Base-by-base conservation (phyloP, 1,140 invertebrate genomes). In the Drosophila quadrilineata region DNA sequence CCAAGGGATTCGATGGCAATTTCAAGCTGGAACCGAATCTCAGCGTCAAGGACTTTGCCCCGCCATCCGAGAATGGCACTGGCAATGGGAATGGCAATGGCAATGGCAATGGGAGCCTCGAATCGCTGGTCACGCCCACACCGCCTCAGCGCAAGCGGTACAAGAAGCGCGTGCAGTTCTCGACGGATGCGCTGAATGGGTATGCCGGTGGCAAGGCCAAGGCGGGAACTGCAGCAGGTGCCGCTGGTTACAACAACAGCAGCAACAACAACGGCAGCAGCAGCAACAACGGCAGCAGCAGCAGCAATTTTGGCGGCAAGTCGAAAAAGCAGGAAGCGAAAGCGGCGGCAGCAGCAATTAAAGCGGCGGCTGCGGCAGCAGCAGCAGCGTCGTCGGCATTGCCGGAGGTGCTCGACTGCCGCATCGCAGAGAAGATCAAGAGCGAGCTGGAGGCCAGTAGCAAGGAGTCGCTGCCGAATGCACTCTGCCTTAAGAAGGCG, bases 361-460 rank as follows among this genome's bases (percentile, higher is more conserved):
- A 71, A 2, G 65, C 62, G 6, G 68, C 69, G 10, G 66, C 70
- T 5, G 72, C 75, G 1, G 69, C 66, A 1, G 71, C 67, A 1
- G 71, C 74, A 9, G 70, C 67, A 4, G 71, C 71, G 2, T 67
- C 75, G 2, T 71, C 71, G 6, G 69, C 74, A 2, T 29, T 89
- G 33, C 86, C 89, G n/a, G 89, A 90, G 52, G 87, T 90, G 10
- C 65, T 90, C 0, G 89, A 90, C 36, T 90, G 89, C 21, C 77
- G 89, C 57, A 90, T 90, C 1, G 89, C 88, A 3, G 88, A 90
- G 63, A 89, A 90, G 60, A 89, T 90, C 56, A 89, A 90, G 40
- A 89, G 86, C 58, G 89, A 89, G n/a, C 45, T 90, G 57, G 89
- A 89, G 67, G 84, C 84, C 2, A 76, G 71, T n/a, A 71, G 73